Base-by-base conservation (phyloP, 2,888 invertebrate genomes). In the Ectobius pallidus region DNA sequence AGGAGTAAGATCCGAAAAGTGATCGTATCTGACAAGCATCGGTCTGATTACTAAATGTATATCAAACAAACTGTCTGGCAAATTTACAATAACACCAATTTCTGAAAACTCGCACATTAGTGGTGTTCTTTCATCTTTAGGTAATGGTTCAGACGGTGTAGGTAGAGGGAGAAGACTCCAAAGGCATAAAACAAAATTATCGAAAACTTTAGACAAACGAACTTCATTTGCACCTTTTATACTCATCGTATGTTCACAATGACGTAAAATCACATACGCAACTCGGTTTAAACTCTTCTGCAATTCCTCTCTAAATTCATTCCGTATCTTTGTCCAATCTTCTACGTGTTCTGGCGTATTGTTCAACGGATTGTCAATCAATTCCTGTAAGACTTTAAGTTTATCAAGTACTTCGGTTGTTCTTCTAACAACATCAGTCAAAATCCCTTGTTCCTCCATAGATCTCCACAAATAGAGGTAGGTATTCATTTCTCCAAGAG, bases 1-100 rank as follows among this genome's bases (percentile, higher is more conserved):
- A 1, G 73, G 74, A 63, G 82, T 81, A 16, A 79, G 80, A 72
- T 85, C 88, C 22, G 90, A 90, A 42, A 88, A 85, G 76, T 90
- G 85, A 75, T 91, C 90, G 69, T 89, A 85, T 78, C 85, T 82
- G 0, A 87, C 83, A 76, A 86, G 83, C 0, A 89, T 84, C 0
- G 86, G 87, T 25, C 90, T 83, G 14, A 90, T 85, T 22, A 87
- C 87, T 14, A 87, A 84, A 25, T 85, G 82, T 1, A 84, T 82
- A 0, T 85, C 85, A 52, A 87, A 85, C n/a, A 89, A 83, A n/a
- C 83, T 84, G 62, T 81, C 82, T 0, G 90, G 90, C 69, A 90
- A 82, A 68, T 84, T 86, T 0, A 89, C 81, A 0, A 81, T 79
- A 0, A 89, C 83, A 0, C 85, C 83, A 76, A 89, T 83, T 1